Conservation (phyloP, 2,888 invertebrate genomes). For the Aleiodes leptofemur region DNA sequence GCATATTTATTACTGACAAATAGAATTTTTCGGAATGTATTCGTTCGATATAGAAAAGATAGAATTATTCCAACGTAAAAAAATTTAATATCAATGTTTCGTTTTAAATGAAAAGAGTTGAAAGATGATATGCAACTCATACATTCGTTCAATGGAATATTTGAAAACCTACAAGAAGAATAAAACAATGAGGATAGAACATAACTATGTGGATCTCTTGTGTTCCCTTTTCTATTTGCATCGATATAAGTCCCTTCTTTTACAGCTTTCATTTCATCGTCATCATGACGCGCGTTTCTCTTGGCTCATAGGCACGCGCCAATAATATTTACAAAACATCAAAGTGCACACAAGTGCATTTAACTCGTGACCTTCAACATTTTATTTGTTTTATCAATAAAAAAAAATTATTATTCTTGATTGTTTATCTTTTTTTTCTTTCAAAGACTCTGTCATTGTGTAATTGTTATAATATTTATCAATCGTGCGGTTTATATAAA, state of each 20-base stretch:
- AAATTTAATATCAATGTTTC: neutral
- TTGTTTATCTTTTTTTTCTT: neutral
- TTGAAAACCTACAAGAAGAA: conserved; percentile 45
- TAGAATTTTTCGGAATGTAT: no score
- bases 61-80: neutral
- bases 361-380: conserved; percentile 19
- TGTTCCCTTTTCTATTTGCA: conserved; percentile 23
- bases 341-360: conserved; percentile 30
- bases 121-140: conserved; percentile 63
- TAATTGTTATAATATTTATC: conserved; percentile 4
- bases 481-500: neutral
- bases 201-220: conserved; percentile 7
- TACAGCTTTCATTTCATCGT: conserved; percentile 2
- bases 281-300: conserved; percentile 6
- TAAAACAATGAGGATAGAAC: conserved; percentile 26
- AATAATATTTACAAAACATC: conserved; percentile 57
- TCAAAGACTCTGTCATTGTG: conserved; percentile 6
- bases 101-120: conserved; percentile 49
- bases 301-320: conserved; percentile 17
- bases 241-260: conserved; percentile 8
- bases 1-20: conserved; percentile 14
- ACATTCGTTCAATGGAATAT: conserved; percentile 63
- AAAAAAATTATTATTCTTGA: neutral
- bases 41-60: neutral
- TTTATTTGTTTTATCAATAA: conserved; percentile 18